Evolutionary conservation across 2,888 invertebrate species (phyloP).

Genomic region (Carcina quercana): DNA sequence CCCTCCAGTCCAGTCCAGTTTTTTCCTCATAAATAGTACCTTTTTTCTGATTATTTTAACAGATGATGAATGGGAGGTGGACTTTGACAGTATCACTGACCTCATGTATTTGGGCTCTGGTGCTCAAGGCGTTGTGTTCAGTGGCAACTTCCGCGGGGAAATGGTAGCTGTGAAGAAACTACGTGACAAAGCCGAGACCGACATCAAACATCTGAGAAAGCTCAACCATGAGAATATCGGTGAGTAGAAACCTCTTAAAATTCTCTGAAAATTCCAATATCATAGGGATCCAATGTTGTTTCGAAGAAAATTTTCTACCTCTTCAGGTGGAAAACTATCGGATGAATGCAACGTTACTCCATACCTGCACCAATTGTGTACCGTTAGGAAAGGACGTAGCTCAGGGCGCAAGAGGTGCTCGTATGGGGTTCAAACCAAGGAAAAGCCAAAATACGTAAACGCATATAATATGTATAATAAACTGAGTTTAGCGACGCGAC

Average conservation of each 20-base stretch:
- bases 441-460: too few relatives aligned
- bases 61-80: constrained; percentile 94
- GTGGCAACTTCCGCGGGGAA: constrained; percentile 86
- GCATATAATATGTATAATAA: too few relatives aligned
- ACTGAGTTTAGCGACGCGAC: too few relatives aligned
- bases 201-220: constrained; percentile 92
- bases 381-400: too few relatives aligned
- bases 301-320: too few relatives aligned
- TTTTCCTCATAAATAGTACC: not conserved
- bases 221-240: constrained; percentile 95
- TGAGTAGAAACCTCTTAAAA: constrained; percentile 26
- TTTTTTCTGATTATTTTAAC: constrained; percentile 7
- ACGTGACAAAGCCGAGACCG: constrained; percentile 91
- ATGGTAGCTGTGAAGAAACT: constrained; percentile 98
- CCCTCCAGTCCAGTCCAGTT: not conserved
- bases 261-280: too few relatives aligned
- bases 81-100: constrained; percentile 91
- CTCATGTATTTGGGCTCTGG: constrained; percentile 95
- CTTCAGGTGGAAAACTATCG: too few relatives aligned
- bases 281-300: too few relatives aligned
- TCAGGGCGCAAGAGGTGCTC: too few relatives aligned
- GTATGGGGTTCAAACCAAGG: too few relatives aligned
- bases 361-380: too few relatives aligned
- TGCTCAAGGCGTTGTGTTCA: constrained; percentile 96
- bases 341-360: too few relatives aligned